A percentile compares a stretch with the other conserved stretches of the same genome.
Conservation (phyloP, 1,140 invertebrate species). For the Heliconius himera region DNA sequence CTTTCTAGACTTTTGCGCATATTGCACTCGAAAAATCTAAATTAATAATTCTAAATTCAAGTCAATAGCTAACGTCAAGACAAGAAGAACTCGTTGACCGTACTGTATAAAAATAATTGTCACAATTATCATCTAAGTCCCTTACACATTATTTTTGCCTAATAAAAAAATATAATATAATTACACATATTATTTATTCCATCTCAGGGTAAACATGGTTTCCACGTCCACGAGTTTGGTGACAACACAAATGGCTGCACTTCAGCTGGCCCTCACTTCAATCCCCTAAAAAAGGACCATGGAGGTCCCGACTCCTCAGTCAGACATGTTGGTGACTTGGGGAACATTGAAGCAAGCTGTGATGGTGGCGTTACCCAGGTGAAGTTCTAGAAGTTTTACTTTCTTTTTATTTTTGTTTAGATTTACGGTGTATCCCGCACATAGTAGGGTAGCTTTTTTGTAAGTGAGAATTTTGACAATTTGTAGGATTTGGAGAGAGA, state of each 20-base stretch:
- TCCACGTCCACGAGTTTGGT: constrained; percentile 98
- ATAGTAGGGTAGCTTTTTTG: too few relatives aligned
- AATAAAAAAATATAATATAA: too few relatives aligned
- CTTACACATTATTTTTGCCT: too few relatives aligned
- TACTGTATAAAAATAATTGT: too few relatives aligned
- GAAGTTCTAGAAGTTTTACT: not conserved
- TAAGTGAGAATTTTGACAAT: too few relatives aligned
- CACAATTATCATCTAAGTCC: too few relatives aligned
- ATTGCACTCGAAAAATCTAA: too few relatives aligned
- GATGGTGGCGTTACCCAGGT: constrained; percentile 87
- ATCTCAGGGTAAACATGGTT: constrained; percentile 87
- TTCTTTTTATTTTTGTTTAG: not conserved
- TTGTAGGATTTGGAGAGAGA: too few relatives aligned
- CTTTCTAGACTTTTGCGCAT: too few relatives aligned
- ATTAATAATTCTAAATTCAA: too few relatives aligned
- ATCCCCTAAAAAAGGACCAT: constrained; percentile 93
- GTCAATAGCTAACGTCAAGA: too few relatives aligned
- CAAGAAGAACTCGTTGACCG: too few relatives aligned
- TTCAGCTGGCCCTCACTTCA: constrained; percentile 97
- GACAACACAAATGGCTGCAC: constrained; percentile 98
- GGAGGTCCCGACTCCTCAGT: constrained; percentile 89
- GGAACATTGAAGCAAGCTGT: constrained; percentile 90
- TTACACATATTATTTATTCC: not conserved
- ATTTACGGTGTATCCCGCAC: not conserved
- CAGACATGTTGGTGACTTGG: constrained; percentile 95